Evolutionary conservation across 2,797 vertebrate genomes (phyloP).

Genomic region (Sphaeramia orbicularis): DNA sequence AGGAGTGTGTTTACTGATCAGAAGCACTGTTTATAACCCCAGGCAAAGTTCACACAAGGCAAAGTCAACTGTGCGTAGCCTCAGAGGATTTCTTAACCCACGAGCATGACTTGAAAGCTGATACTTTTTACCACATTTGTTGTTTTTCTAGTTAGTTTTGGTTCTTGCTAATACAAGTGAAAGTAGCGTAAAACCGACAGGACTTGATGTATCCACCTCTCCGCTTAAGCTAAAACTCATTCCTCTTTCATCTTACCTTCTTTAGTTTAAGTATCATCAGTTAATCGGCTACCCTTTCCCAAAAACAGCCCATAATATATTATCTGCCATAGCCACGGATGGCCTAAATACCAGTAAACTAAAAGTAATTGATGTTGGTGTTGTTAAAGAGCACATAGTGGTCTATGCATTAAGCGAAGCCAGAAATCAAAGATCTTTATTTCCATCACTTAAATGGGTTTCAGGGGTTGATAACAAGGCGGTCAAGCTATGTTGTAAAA

Average conservation of each 20-base stretch:
- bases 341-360: constrained; percentile 21
- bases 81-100: constrained; percentile 7
- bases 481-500: constrained; percentile 22
- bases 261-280: constrained; percentile 15
- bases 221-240: constrained; percentile 1
- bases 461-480: constrained; percentile 11
- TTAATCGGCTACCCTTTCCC: constrained; percentile 21
- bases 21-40: constrained; percentile 7
- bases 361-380: constrained; percentile 13
- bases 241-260: constrained; percentile 30
- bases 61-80: constrained; percentile 23
- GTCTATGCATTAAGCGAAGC: background rate
- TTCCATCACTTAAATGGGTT: constrained; percentile 32
- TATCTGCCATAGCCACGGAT: background rate
- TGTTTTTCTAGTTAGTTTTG: background rate
- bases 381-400: background rate
- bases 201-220: constrained; percentile 7
- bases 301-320: constrained; percentile 18
- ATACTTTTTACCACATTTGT: background rate
- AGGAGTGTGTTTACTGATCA: constrained; percentile 34
- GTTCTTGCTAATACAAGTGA: no score
- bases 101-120: constrained; percentile 2
- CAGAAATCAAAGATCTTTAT: constrained; percentile 10
- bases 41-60: constrained; percentile 27
- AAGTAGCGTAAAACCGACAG: background rate